Base-by-base conservation (phyloP, 2,113 vertebrate species). In the Sebastes schlegelii region DNA sequence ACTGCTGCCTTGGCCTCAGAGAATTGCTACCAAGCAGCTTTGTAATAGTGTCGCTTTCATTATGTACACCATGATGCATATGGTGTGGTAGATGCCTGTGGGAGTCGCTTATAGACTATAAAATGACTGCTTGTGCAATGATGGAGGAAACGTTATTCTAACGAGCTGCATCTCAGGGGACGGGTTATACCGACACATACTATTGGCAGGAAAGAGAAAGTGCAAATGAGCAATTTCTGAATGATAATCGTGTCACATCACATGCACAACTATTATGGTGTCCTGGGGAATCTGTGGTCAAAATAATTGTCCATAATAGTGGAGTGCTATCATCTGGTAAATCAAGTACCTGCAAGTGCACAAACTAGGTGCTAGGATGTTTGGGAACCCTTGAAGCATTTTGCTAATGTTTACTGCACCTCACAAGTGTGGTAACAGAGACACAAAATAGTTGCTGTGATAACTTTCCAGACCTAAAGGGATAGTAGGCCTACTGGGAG, bases 1-100 rank as follows among this genome's bases (percentile, higher is more conserved):
- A 19, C 54, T 58, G 26, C 16, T 73, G 52, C 74, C 52, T 46
- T 75, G 65, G 83, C 71, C 71, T 70, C 19, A 48, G 4, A 45
- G 21, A 21, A 49, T 21, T 52, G 66, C 5, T 26, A 14, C 12
- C 13, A 66, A 74, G 80, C 64, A 12, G 19, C 26, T 61, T 46
- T 45, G 12, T n/a, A 43, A 51, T 11, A 9, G 9, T 6, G 0
- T 7, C 9, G 6, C 48, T 63, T 73, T 57, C 62, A 55, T 82
- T 77, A 42, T 0, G n/a, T 14, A 45, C 23, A 1, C 57, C 8
- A 8, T 63, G 26, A 68, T 45, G 19, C 60, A 46, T 62, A 42
- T 40, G 34, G 34, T 26, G 16, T n/a, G 26, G 46, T 9, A 54
- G 34, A n/a, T 11, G 16, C 42, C 52, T 42, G 12, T 10, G 42